Evolutionary conservation across 2,113 vertebrate genomes (phyloP).

Genomic region (Colius striatus): DNA sequence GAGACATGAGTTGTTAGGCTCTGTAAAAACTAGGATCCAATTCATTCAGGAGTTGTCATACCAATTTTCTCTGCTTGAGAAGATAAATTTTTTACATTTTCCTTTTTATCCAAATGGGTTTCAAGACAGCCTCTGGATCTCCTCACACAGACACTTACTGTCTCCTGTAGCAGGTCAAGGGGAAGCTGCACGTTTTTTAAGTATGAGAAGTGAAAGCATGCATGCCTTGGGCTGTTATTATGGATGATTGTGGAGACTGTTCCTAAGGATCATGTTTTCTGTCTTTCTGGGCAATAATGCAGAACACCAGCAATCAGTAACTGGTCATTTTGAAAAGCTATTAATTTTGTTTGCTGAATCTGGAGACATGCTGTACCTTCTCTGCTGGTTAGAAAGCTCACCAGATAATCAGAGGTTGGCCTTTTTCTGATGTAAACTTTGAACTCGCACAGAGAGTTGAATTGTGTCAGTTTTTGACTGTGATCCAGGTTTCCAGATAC

Average conservation of each 20-base stretch:
- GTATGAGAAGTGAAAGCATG: background rate
- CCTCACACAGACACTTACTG: slow-evolving; percentile 8
- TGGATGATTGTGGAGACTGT: slow-evolving; percentile 44
- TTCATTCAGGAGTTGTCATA: slow-evolving; percentile 37
- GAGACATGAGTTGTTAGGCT: background rate
- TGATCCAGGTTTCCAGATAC: slow-evolving; percentile 17
- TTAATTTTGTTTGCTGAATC: background rate
- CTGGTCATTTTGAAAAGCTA: background rate
- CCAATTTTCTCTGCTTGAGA: slow-evolving; percentile 17
- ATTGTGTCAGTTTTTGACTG: background rate
- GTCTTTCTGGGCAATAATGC: background rate
- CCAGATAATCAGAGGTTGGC: slow-evolving; percentile 8
- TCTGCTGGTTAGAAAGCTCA: slow-evolving; percentile 19
- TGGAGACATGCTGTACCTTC: slow-evolving; percentile 37
- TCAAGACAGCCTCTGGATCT: slow-evolving; percentile 51
- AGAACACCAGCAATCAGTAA: background rate
- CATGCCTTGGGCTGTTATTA: slow-evolving; percentile 27
- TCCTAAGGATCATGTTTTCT: slow-evolving; percentile 35
- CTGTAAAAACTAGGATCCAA: background rate
- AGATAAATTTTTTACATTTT: slow-evolving; percentile 56
- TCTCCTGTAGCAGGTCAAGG: background rate
- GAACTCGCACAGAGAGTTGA: background rate
- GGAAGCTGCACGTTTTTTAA: slow-evolving; percentile 45
- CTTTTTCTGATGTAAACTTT: slow-evolving; percentile 7
- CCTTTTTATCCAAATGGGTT: slow-evolving; percentile 49